A percentile compares a stretch with the other conserved stretches of the same genome.
phyloP scores from a whole-genome alignment of 2,888 invertebrate species.

The Nesidiocoris tenuis region DNA sequence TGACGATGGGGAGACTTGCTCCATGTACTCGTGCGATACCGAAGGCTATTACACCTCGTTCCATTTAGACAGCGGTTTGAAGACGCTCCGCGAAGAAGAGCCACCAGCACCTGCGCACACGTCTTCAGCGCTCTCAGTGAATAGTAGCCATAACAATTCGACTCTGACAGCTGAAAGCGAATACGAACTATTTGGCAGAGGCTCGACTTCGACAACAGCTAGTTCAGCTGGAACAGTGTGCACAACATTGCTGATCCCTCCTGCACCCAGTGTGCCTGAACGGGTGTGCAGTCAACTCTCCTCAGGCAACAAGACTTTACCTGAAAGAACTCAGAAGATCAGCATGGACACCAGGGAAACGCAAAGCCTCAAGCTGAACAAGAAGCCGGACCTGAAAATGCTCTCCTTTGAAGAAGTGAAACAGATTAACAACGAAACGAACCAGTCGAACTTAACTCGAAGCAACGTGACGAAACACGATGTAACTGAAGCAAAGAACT shows the following conservation, averaged over 20 bases:
- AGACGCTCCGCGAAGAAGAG: constrained; percentile 76
- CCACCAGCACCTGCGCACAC: constrained; percentile 66
- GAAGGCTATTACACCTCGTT: constrained; percentile 98
- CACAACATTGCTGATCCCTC: constrained; percentile 72
- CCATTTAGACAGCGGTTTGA: constrained; percentile 92
- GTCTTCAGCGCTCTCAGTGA: constrained; percentile 65
- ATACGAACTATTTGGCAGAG: constrained; percentile 87
- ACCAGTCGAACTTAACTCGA: constrained; percentile 48
- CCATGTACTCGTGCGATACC: constrained; percentile 90
- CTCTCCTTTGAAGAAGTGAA: constrained; percentile 48
- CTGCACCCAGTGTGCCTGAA: constrained; percentile 76
- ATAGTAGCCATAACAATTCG: constrained; percentile 63
- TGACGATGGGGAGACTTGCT: constrained; percentile 76
- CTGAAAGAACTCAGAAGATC: constrained; percentile 48
- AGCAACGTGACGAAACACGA: constrained; percentile 48
- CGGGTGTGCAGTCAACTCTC: constrained; percentile 63
- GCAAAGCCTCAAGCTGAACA: constrained; percentile 49
- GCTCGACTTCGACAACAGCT: constrained; percentile 80
- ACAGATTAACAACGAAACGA: constrained; percentile 34
- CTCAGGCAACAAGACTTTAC: constrained; percentile 49
- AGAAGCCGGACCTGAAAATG: constrained; percentile 48
- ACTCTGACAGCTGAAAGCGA: constrained; percentile 75
- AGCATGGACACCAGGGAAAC: constrained; percentile 47
- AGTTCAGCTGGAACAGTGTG: constrained; percentile 89
- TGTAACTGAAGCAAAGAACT: constrained; percentile 47